Base-by-base conservation (phyloP, 2,797 vertebrate species). In the Propithecus perrieri region DNA sequence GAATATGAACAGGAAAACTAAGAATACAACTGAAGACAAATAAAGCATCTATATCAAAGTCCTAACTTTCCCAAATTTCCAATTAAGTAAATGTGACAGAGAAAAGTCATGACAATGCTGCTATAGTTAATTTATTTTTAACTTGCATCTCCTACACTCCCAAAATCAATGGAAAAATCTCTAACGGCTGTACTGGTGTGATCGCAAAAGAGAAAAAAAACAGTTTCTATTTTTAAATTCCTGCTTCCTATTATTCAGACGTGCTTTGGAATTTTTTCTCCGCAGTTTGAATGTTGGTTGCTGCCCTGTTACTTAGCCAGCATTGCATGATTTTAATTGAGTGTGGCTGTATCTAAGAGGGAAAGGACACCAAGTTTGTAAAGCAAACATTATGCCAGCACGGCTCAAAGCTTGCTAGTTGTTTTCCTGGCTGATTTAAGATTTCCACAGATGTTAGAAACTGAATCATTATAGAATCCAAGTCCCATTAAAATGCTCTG, bases 151-250 rank as follows among this genome's bases (percentile, higher is more conserved):
- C 53, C 46, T 76, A 26, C 26, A 69, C 72, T 96, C 61, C 63
- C 50, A 1, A 46, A 76, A 71, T 84, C 92, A 80, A 50, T 87
- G 88, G 76, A 26, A 94, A 85, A 85, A 18, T 67, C 38, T 88
- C 89, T 53, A 26, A 55, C 0, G 2, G 75, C 79, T 57, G 20
- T 28, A 48, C 46, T 72, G 33, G 30, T 75, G 46, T 83, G 92
- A 87, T 95, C 84, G 76, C 57, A 96, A 89, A 38, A 91, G 63
- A 97, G 94, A 63, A 46, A 38, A 74, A 97, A 94, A 61, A 22
- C 30, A 55, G 41, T 80, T 91, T 84, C 95, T 95, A 76, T 80
- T 95, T 97, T 89, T 95, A 78, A 96, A 35, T 86, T 78, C 53
- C 55, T 96, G 79, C 26, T 86, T 96, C 71, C 50, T 61, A 48